A percentile compares a stretch with the other conserved stretches of the same genome.
Evolutionary conservation across 2,888 invertebrate species (phyloP).

Genomic region (Gisinianus flammeolus): DNA sequence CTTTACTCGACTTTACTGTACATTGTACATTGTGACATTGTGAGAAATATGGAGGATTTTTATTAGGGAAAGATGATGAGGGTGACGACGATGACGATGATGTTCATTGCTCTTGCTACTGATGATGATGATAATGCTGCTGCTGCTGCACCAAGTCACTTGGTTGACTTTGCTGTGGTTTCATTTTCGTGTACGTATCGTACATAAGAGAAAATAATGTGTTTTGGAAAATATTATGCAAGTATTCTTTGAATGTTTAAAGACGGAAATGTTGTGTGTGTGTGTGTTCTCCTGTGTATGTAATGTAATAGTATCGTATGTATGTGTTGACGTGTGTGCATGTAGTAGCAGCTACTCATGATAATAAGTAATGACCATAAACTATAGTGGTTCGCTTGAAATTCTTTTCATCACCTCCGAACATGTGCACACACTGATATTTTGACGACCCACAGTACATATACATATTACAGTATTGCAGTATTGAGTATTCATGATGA

Average conservation of each 20-base stretch:
- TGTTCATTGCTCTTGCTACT: too few species aligned
- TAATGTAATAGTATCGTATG: too few species aligned
- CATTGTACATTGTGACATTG: too few species aligned
- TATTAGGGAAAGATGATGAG: too few species aligned
- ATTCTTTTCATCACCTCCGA: constrained; percentile 23
- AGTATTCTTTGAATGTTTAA: background rate
- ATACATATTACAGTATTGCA: background rate
- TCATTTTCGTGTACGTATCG: background rate
- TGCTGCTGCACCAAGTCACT: too few species aligned
- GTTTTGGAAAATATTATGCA: constrained; percentile 12
- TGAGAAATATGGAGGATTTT: too few species aligned
- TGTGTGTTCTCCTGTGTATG: too few species aligned
- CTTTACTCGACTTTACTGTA: too few species aligned
- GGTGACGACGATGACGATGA: too few species aligned
- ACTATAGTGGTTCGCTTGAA: constrained; percentile 27
- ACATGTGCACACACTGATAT: constrained; percentile 2
- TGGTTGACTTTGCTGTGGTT: too few species aligned
- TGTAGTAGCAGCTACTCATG: background rate
- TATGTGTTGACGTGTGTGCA: background rate
- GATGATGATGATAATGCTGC: too few species aligned
- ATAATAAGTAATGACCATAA: constrained; percentile 31
- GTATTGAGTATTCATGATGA: background rate
- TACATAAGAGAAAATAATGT: background rate
- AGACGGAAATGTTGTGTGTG: constrained; percentile 14
- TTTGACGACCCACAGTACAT: background rate